Base-by-base conservation (phyloP, 1,140 invertebrate genomes). In the Asbolus verrucosus region DNA sequence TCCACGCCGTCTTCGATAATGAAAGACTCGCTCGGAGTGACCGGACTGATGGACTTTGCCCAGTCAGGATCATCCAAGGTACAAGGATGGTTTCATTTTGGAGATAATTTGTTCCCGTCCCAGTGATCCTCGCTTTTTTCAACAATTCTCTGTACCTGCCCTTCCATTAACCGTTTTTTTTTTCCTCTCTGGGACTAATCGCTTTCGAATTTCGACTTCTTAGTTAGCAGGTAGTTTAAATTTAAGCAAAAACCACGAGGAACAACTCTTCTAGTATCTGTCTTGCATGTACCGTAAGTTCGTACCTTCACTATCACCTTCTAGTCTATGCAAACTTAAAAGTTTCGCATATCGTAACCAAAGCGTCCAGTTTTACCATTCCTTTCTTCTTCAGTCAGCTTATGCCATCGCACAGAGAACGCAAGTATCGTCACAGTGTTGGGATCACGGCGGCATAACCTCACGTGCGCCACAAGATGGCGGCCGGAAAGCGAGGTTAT, bases 1-100 rank as follows among this genome's bases (percentile, higher is more conserved):
- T 95, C 93, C 0, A 79, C 80, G n/a, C 93, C 94, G 1, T 91
- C 93, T 6, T 93, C 92, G 2, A 93, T 95, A 76, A 85, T 89
- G 67, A 87, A 88, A 77, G 83, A 89, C 63, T 85, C 87, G 0
- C 81, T 89, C 30, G 83, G 82, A 67, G 84, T 83, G 50, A 75
- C 80, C 11, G 82, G 81, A 41, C 72, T 77, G 66, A 77, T 79
- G 74, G 78, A 80, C 62, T 76, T 67, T 59, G 69, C 72, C 14
- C 75, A 75, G 31, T 66, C 76, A 39, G 76, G 76, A 67, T 76
- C 76, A 41, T 77, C 75, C 71, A 81, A 81, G 81, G 80, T 80
- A 81, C 76, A 78, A 60, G 76, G 75, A 72, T 80, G 79, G 77
- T 79, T 76, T 75, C 72, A 76, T 75, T 79, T 79, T 71, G 76